Base-by-base conservation (phyloP, 2,113 vertebrate genomes). In the Fulmarus glacialis region DNA sequence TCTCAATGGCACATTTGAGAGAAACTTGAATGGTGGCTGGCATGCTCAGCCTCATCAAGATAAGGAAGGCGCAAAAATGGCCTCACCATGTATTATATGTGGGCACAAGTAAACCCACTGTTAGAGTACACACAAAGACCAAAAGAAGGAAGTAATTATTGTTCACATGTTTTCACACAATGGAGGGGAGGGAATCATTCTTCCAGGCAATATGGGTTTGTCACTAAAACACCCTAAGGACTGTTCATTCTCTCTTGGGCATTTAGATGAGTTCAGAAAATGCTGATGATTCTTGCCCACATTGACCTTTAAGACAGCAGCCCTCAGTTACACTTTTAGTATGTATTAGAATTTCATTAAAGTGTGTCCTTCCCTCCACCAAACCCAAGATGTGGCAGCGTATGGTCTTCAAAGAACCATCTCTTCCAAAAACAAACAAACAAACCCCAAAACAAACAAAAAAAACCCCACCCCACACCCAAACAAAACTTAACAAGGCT, bases 191-290 rank as follows among this genome's bases (percentile, higher is more conserved):
- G 38, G 21, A 90, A 56, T 48, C 30, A 45, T 82, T 92, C 75
- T 40, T 72, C 30, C 43, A 88, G 82, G 74, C 47, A 92, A 21
- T 32, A 93, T 3, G 23, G 15, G 21, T 27, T 92, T 82, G 60
- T 78, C 77, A 71, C 62, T 89, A 53, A 70, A 81, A 66, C 6
- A 27, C 20, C 20, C 60, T 9, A 87, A 66, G 42, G 27, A 32
- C 59, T 96, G 55, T 71, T 81, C 72, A 59, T 84, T 92, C 75
- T 70, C 62, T 58, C 11, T 10, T 62, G 40, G 47, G 34, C 40
- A 83, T 82, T 82, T 68, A 70, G 48, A 82, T 22, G 27, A 92
- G 75, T 70, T 77, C 80, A 94, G 72, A 95, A 95, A 96, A 96
- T 55, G 91, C 67, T 70, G 53, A 88, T 68, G n/a, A 90, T 45